Evolutionary conservation across 2,888 invertebrate species (phyloP).

Genomic region (Falcaria lacertinaria): DNA sequence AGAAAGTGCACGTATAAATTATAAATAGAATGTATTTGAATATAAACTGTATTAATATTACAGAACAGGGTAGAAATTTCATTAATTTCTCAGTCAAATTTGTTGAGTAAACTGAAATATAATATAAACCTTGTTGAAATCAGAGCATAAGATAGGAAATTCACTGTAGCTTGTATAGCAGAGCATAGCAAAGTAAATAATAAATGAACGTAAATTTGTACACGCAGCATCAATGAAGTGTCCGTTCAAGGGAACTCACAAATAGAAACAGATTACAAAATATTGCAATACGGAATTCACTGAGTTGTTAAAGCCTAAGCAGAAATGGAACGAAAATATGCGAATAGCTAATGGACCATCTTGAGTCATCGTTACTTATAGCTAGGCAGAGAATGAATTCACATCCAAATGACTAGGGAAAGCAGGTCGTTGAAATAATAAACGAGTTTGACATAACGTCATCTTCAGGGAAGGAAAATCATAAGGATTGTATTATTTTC

Average conservation of each 20-base stretch:
- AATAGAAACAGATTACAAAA: conserved; percentile 45
- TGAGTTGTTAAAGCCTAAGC: conserved; percentile 24
- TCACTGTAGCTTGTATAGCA: conserved; percentile 33
- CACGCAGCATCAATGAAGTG: conserved; percentile 51
- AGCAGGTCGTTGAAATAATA: too few species aligned
- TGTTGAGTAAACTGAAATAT: not conserved
- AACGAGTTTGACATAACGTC: too few species aligned
- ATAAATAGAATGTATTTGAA: not conserved
- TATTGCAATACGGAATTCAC: conserved; percentile 27
- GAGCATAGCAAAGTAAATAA: conserved; percentile 42
- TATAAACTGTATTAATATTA: conserved; percentile 13
- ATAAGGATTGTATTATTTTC: too few species aligned
- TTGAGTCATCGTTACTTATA: not conserved
- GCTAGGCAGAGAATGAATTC: too few species aligned
- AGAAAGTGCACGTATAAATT: not conserved
- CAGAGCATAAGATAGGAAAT: conserved; percentile 38
- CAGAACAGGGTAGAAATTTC: conserved; percentile 39
- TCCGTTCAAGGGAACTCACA: conserved; percentile 40
- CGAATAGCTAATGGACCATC: conserved; percentile 2
- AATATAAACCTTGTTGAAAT: conserved; percentile 11
- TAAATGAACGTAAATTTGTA: conserved; percentile 35
- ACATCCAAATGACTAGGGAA: too few species aligned
- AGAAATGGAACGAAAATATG: conserved; percentile 20
- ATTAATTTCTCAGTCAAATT: conserved; percentile 27
- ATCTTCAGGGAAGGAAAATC: too few species aligned